A percentile compares a stretch with the other conserved stretches of the same genome.
phyloP scores from a whole-genome alignment of 2,797 vertebrate genomes.

The Arvicola amphibius region DNA sequence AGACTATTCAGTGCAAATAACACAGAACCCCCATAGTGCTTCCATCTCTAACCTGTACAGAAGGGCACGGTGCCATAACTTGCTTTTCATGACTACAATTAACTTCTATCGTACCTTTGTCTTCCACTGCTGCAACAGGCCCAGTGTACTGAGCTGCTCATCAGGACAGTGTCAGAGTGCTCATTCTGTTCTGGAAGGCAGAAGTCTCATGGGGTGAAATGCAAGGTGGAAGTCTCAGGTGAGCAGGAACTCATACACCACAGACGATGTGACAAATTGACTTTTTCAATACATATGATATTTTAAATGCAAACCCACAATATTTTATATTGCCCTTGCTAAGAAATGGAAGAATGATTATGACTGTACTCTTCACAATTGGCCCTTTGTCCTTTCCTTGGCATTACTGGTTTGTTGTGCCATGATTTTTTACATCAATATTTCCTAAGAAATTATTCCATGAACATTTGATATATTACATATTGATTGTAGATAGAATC shows the following conservation, averaged over 20 bases:
- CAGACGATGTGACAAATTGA: neutral
- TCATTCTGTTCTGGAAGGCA: neutral
- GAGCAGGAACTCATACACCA: neutral
- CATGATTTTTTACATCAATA: neutral
- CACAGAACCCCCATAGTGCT: neutral
- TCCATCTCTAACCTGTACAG: constrained; percentile 54
- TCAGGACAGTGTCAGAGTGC: neutral
- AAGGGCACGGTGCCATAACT: constrained; percentile 36
- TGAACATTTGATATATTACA: neutral
- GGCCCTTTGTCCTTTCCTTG: neutral
- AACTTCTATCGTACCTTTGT: constrained; percentile 30
- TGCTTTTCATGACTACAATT: constrained; percentile 52
- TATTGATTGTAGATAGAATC: neutral
- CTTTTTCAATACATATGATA: neutral
- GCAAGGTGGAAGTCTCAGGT: constrained; percentile 8
- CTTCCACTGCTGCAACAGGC: constrained; percentile 2
- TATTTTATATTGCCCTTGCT: neutral
- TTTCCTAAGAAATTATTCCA: neutral
- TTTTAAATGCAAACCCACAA: neutral
- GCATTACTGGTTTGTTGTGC: neutral
- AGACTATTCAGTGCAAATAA: neutral
- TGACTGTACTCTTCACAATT: neutral
- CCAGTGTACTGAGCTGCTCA: neutral
- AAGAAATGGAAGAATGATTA: neutral
- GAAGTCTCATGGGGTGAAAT: neutral